Percentiles rank a stretch among this genome's conserved stretches.
phyloP scores from a whole-genome alignment of 2,888 invertebrate genomes.

The Epinotia demarniana region DNA sequence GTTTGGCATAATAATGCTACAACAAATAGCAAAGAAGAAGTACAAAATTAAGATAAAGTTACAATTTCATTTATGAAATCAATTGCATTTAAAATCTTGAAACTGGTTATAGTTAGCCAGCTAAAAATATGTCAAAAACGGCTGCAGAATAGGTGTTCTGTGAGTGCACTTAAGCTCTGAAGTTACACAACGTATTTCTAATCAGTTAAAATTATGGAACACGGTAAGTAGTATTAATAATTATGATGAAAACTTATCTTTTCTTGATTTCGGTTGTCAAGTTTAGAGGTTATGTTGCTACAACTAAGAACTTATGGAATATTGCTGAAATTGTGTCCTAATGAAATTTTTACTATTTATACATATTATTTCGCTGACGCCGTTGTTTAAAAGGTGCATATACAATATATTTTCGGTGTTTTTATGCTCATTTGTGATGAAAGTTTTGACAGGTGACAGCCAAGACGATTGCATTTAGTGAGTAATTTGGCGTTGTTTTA shows the following conservation, averaged over 20 bases:
- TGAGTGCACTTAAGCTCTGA: background rate
- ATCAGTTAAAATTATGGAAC: background rate
- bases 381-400: constrained; percentile 56
- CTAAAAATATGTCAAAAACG: constrained; percentile 9
- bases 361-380: constrained; percentile 51
- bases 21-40: background rate
- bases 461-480: constrained; percentile 63
- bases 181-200: background rate
- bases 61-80: background rate
- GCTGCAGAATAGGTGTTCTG: background rate
- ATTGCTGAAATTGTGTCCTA: constrained; percentile 69
- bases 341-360: constrained; percentile 58
- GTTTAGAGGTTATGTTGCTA: constrained; percentile 71
- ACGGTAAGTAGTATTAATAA: constrained; percentile 5
- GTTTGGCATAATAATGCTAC: background rate
- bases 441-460: constrained; percentile 82
- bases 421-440: constrained; percentile 80
- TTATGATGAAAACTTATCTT: background rate
- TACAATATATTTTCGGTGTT: constrained; percentile 61
- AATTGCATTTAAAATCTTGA: background rate
- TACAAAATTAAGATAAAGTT: background rate
- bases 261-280: constrained; percentile 51
- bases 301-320: constrained; percentile 66
- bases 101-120: background rate
- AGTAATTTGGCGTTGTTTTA: constrained; percentile 54